Conservation (phyloP, 2,888 invertebrate genomes). For the Andrena hattorfiana region DNA sequence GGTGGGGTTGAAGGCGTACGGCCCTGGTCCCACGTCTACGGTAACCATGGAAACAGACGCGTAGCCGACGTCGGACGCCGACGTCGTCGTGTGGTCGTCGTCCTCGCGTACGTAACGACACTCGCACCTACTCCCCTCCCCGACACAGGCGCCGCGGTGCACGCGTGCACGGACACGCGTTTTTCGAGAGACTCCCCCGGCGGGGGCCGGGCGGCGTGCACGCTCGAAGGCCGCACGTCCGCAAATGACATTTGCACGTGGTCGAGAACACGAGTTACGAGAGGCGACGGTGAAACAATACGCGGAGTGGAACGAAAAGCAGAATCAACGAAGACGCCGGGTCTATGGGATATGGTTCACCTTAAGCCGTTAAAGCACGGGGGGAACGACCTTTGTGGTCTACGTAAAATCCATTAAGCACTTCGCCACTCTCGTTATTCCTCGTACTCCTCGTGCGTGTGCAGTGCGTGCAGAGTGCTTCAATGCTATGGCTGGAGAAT, state of each 20-base stretch:
- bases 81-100: constrained; percentile 37
- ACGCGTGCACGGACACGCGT: constrained; percentile 15
- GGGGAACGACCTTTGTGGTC: constrained; percentile 33
- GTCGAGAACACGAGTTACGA: constrained; percentile 59
- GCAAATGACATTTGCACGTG: constrained; percentile 71
- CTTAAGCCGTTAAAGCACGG: constrained; percentile 21
- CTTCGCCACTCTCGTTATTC: constrained; percentile 36
- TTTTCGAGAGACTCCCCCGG: neutral
- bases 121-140: neutral
- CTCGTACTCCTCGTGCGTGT: constrained; percentile 1
- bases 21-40: constrained; percentile 70
- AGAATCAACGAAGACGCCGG: constrained; percentile 53
- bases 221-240: constrained; percentile 66
- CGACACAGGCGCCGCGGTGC: constrained; percentile 2
- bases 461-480: constrained; percentile 5
- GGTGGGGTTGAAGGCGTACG: constrained; percentile 71
- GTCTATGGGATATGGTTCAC: constrained; percentile 32
- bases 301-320: constrained; percentile 51
- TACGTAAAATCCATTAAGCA: constrained; percentile 49
- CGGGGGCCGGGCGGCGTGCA: constrained; percentile 26
- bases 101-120: constrained; percentile 29
- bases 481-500: neutral
- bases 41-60: constrained; percentile 80
- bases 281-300: constrained; percentile 53
- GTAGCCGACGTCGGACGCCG: constrained; percentile 70